These are phyloP conservation scores for Onychostoma macrolepis DNA, from an alignment of 2,113 vertebrate species.

Conservation along the genomic window DNA sequence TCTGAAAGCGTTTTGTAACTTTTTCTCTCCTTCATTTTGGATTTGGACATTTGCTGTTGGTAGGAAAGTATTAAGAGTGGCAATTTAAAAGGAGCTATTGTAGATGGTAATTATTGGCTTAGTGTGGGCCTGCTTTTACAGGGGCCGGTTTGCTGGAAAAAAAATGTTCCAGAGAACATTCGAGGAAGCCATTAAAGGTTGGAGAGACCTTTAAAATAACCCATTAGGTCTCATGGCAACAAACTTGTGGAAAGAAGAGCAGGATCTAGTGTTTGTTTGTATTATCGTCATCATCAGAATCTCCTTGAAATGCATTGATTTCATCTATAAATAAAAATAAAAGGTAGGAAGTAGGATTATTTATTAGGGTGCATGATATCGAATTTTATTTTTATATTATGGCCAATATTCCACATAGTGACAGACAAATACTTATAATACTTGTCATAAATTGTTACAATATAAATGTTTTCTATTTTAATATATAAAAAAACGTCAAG, in stretches of 20 bases:
- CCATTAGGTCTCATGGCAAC: not conserved
- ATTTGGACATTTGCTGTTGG: not conserved
- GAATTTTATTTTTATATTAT: not conserved
- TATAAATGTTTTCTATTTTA: not conserved
- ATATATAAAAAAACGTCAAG: not conserved
- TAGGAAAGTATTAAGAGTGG: not conserved
- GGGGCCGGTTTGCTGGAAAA: not conserved
- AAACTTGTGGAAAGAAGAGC: not conserved
- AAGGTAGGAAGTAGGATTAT: not conserved
- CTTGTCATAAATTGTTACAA: no score
- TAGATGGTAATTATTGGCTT: not conserved
- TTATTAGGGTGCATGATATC: not conserved
- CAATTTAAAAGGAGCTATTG: not conserved
- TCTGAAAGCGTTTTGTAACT: not conserved
- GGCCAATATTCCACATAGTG: not conserved
- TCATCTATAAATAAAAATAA: not conserved
- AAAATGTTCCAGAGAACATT: not conserved
- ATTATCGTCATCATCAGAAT: not conserved
- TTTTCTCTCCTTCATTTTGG: not conserved
- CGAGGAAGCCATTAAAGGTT: not conserved
- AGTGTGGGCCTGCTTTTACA: not conserved
- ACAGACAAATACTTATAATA: no score
- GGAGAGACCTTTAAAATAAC: not conserved
- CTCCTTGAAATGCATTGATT: not conserved
- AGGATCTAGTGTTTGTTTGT: not conserved